phyloP scores from a whole-genome alignment of 2,113 vertebrate species.

The Lasiurus cinereus region DNA sequence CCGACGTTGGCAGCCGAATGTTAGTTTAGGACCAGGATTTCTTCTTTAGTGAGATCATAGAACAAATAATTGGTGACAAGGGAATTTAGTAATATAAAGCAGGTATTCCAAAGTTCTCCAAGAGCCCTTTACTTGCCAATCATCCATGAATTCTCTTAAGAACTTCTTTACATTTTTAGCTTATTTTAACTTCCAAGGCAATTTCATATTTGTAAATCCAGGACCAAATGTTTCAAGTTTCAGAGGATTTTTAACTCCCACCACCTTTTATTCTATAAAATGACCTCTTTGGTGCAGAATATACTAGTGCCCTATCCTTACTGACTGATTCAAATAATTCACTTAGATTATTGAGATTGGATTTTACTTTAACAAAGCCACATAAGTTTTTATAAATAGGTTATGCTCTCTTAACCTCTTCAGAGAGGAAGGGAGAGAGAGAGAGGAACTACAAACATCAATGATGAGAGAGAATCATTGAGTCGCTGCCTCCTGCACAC shows the following conservation, averaged over 20 bases:
- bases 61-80: background rate
- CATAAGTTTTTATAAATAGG: background rate
- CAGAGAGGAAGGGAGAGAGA: background rate
- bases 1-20: background rate
- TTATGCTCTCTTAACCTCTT: background rate
- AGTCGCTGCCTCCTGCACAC: background rate
- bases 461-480: background rate
- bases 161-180: background rate
- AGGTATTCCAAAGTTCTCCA: background rate
- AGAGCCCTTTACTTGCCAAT: background rate
- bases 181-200: background rate
- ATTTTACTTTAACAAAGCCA: slow-evolving; percentile 21
- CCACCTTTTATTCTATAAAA: slow-evolving; percentile 13
- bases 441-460: background rate
- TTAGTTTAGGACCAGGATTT: slow-evolving; percentile 7
- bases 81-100: background rate
- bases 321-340: background rate
- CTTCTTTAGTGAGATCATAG: slow-evolving; percentile 10
- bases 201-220: background rate
- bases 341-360: background rate
- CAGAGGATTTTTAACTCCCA: background rate
- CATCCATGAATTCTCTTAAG: background rate
- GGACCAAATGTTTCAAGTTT: slow-evolving; percentile 26
- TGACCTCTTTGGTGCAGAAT: background rate
- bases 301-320: background rate